Evolutionary conservation across 2,888 invertebrate species (phyloP).

Genomic region (Phalera bucephala): DNA sequence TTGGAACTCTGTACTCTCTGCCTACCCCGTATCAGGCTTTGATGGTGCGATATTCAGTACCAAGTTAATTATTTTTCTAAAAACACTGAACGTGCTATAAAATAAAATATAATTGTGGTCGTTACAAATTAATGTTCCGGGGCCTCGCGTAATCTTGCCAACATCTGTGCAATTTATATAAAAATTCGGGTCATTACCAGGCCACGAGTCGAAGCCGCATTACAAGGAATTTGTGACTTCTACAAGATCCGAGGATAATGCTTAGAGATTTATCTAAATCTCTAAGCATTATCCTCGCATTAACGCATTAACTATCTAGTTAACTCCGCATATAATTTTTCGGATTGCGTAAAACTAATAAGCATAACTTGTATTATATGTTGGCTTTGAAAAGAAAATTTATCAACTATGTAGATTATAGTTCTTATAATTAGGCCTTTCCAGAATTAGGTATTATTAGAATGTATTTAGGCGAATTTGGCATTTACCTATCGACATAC

Average conservation of each 20-base stretch:
- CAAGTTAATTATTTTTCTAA: constrained; percentile 27
- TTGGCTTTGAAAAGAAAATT: background rate
- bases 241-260: constrained; percentile 16
- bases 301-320: too few relatives aligned
- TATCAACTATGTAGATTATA: too few relatives aligned
- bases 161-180: constrained; percentile 25
- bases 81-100: constrained; percentile 21
- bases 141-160: constrained; percentile 15
- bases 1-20: too few relatives aligned
- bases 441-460: too few relatives aligned
- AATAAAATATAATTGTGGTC: constrained; percentile 27
- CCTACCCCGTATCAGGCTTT: too few relatives aligned
- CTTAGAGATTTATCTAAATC: constrained; percentile 22
- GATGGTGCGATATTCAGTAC: background rate
- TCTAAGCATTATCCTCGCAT: too few relatives aligned
- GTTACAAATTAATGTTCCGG: constrained; percentile 22
- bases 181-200: constrained; percentile 21
- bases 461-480: too few relatives aligned
- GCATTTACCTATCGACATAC: too few relatives aligned
- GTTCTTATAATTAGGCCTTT: too few relatives aligned
- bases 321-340: background rate
- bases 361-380: background rate
- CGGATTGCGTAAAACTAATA: background rate
- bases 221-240: constrained; percentile 19
- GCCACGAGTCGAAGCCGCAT: constrained; percentile 11